Base-by-base conservation (phyloP, 2,888 invertebrate genomes). In the Copidosoma aretas region DNA sequence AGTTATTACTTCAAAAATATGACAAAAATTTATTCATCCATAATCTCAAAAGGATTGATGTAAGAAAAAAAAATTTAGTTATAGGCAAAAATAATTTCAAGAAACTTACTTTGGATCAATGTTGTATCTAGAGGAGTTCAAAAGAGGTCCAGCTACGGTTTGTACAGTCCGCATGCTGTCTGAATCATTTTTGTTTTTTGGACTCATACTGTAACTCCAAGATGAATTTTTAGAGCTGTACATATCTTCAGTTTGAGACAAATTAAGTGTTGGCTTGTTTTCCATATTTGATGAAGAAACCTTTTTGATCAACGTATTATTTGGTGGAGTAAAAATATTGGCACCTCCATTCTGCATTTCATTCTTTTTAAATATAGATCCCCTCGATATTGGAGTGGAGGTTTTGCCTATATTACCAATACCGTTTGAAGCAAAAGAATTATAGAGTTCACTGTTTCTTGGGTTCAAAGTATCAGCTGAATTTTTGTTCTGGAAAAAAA, bases 111-210 rank as follows among this genome's bases (percentile, higher is more conserved):
- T 85, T 1, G 85, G 81, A 77, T 84, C 86, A 24, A 86, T 84
- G 72, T 85, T 86, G 74, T 83, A 86, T 77, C 82, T 81, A 8
- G 85, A 84, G 0, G 86, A 85, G 49, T 85, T 80, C 41, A 86
- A 77, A 43, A 86, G 76, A 0, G 86, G 86, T 41, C 86, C 86
- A 14, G 82, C 82, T 10, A 81, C 77, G 14, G 81, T 81, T 65
- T 82, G 83, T 0, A 82, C 78, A 1, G 80, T 79, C 70, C 79
- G 82, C 15, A 79, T 59, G 0, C 78, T 78, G 1, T 60, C 70
- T 22, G 75, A 76, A 67, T 76, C 78, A 0, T 76, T 66, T 24
- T 77, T 76, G 71, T 78, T 79, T 67, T 80, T 82, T 0, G 81
- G 79, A 71, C 80, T 80, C 19, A 75, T 78, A 21, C 73, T 78